Evolutionary conservation across 2,113 vertebrate genomes (phyloP), one percentile per base, ranked within the genome.

Genomic region (Stictonetta naevosa): DNA sequence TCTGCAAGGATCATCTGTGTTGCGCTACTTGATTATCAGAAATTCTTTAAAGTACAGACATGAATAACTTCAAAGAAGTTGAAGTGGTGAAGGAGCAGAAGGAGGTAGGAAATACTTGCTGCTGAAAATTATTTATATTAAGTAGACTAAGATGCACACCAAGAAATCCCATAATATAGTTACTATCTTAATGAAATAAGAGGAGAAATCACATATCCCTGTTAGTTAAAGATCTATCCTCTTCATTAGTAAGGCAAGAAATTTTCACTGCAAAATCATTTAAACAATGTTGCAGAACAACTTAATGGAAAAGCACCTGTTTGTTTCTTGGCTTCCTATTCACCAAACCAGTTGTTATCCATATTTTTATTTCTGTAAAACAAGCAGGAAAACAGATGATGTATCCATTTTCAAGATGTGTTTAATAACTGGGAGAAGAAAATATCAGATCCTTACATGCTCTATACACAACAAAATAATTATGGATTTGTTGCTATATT

Each of bases 21-120:
- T 92, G 86, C 92, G 96, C 81, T 96, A 60, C 64, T 93, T 95
- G 46, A 69, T 97, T 93, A 74, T 93, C 94, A 95, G 86, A 95
- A 93, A 77, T 73, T 62, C 64, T 91, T 81, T 94, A 55, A 95
- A 90, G 73, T 95, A 52, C 58, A 94, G 40, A 56, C 62, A 87
- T 81, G 33, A 90, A 69, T 95, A 90, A 95, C 58, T 91, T 95
- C 75, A 73, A 29, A 93, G 36, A 78, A 88, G 52, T 73, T 86
- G 90, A 76, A 92, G 50, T 92, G 62, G 48, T 86, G 88, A 89
- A 95, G 42, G 90, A 95, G 60, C 81, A 94, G 76, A 90, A 95
- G 72, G 95, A 97, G 88, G 94, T 89, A 80, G 93, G 90, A 94
- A 88, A 76, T 90, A 81, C 29, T 44, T 93, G 85, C 74, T 96